Base-by-base conservation (phyloP, 2,113 vertebrate species). In the Morone saxatilis region DNA sequence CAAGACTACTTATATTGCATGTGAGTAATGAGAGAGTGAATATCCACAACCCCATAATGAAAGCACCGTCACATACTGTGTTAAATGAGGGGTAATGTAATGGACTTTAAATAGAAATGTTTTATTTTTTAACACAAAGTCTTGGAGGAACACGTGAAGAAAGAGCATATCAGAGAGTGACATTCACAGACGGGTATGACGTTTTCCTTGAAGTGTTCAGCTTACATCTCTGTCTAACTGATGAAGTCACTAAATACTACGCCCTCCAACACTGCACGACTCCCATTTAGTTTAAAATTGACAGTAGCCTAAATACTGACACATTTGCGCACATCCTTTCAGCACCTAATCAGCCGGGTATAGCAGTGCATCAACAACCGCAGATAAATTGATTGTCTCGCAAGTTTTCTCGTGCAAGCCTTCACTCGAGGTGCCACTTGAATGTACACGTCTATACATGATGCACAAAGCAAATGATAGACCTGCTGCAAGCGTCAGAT, bases 401-500 rank as follows among this genome's bases (percentile, higher is more conserved):
- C 16, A 4, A 59, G 67, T 25, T n/a, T 57, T 74, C 69, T 62
- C 48, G 19, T 20, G 20, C 43, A 20, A 61, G 72, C 62, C 79
- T 78, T 75, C 62, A 45, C 76, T 85, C 60, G 1, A 0, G 0
- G 6, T 0, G 25, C 43, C 59, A 48, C 62, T 74, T 72, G 7
- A 66, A 63, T 7, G 20, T 59, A 12, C 50, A 16, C 13, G 0
- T 41, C 45, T 53, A 17, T 40, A 56, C 45, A 16, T 36, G n/a
- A 57, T 6, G 77, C 84, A 56, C 67, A 81, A 71, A 83, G 80
- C 36, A 56, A 74, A 68, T 62, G 54, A 68, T 31, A 38, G 38
- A 50, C 75, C 80, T 56, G 17, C 75, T 75, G 61, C 7, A 76
- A 40, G 65, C 1, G 43, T 76, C 82, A 68, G 86, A 87, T 76